Evolutionary conservation across 2,888 invertebrate genomes (phyloP).

Genomic region (Plebejus argus): DNA sequence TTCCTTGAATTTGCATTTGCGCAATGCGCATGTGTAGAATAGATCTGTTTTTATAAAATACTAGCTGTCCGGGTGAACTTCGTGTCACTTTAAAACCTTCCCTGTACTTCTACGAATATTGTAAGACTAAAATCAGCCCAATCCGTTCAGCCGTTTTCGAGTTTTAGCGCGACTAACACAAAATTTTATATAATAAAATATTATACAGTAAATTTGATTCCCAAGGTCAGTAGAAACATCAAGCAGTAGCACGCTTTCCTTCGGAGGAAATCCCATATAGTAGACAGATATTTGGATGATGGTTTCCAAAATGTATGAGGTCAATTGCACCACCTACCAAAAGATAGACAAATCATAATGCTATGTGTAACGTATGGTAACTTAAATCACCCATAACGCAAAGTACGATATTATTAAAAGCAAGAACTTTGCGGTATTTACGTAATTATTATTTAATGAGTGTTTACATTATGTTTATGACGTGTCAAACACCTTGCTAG

Average conservation of each 20-base stretch:
- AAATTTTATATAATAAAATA: no score
- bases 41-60: background rate
- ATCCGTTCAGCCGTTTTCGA: no score
- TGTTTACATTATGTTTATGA: background rate
- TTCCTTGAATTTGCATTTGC: no score
- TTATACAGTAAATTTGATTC: no score
- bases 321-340: background rate
- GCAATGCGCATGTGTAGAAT: background rate
- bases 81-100: no score
- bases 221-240: no score
- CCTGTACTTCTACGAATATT: no score
- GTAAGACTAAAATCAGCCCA: no score
- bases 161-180: no score
- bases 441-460: background rate
- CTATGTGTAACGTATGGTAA: background rate
- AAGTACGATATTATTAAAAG: background rate
- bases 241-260: no score
- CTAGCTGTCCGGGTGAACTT: no score
- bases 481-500: slow-evolving; percentile 23
- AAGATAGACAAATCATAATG: background rate
- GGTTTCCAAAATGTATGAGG: background rate
- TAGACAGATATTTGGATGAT: background rate
- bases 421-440: background rate
- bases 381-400: background rate
- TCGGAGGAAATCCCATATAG: no score